Conservation (phyloP, 1,140 invertebrate species). For the Eubasilissa regina region DNA sequence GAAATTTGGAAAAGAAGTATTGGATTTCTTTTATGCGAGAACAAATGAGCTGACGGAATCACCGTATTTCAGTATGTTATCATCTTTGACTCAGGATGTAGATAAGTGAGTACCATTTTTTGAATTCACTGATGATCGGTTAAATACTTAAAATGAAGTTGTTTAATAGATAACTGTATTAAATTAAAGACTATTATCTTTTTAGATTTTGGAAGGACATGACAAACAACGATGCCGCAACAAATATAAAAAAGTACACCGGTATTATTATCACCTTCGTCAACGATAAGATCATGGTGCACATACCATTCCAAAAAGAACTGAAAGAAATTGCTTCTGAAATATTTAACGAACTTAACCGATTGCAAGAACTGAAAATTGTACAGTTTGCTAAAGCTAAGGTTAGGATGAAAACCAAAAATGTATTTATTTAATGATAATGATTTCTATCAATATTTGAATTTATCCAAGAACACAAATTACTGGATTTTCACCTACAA, state of each 20-base stretch:
- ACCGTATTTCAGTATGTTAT: constrained; percentile 83
- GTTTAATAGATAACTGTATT: too few species aligned
- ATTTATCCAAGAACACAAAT: too few species aligned
- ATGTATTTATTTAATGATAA: too few species aligned
- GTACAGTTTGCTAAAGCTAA: constrained; percentile 75
- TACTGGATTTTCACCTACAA: too few species aligned
- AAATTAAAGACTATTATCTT: too few species aligned
- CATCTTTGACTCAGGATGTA: constrained; percentile 85
- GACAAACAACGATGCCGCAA: constrained; percentile 79
- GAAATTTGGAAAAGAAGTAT: constrained; percentile 80
- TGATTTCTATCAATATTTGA: too few species aligned
- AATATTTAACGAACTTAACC: constrained; percentile 79
- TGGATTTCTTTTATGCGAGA: constrained; percentile 86
- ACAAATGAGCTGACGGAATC: constrained; percentile 85
- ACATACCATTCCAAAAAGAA: constrained; percentile 86
- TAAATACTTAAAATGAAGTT: too few species aligned
- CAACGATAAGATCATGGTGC: constrained; percentile 81
- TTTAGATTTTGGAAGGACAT: constrained; percentile 82
- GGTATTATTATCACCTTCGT: constrained; percentile 78
- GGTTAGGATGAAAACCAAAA: constrained; percentile 58
- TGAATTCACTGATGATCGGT: neutral
- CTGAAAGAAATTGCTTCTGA: constrained; percentile 80
- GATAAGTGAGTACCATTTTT: constrained; percentile 70
- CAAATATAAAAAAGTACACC: constrained; percentile 84
- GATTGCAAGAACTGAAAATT: constrained; percentile 79